phyloP scores from a whole-genome alignment of 92 coral and sea anemone species.

The Epizoanthus scotinus region DNA sequence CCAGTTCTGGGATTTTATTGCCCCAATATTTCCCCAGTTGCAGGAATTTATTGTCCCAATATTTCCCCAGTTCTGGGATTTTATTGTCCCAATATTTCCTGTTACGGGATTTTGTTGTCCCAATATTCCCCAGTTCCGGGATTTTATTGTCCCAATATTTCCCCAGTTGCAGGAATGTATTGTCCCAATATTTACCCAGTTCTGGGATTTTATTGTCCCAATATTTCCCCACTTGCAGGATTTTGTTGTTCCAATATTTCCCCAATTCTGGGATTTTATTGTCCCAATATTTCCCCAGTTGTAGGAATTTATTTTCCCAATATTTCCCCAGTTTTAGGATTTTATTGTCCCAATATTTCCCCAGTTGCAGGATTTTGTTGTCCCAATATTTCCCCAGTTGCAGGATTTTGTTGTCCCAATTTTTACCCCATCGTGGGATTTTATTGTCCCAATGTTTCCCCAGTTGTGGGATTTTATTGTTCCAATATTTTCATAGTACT shows the following conservation, averaged over 20 bases:
- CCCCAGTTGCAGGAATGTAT: too few species aligned
- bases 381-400: conserved; percentile 29
- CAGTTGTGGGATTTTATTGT: neutral
- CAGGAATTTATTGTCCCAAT: neutral
- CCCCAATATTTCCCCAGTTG: too few species aligned
- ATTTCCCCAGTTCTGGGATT: neutral
- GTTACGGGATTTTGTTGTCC: conserved; percentile 40
- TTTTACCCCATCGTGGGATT: neutral
- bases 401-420: conserved; percentile 43
- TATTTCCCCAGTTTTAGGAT: conserved; percentile 1
- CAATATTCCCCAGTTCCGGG: neutral
- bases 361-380: conserved; percentile 37
- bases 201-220: conserved; percentile 16
- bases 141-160: conserved; percentile 16
- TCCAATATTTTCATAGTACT: neutral
- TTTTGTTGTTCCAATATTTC: too few species aligned
- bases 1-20: too few species aligned
- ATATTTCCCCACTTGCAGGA: too few species aligned
- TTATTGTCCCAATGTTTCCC: neutral
- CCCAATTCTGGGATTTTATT: too few species aligned
- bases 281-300: too few species aligned
- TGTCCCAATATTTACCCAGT: neutral
- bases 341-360: too few species aligned
- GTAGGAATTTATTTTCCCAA: too few species aligned
- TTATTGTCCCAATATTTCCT: too few species aligned